Evolutionary conservation across 2,888 invertebrate species (phyloP), one percentile per base, ranked within the genome.

Genomic region (Iphiclides podalirius): DNA sequence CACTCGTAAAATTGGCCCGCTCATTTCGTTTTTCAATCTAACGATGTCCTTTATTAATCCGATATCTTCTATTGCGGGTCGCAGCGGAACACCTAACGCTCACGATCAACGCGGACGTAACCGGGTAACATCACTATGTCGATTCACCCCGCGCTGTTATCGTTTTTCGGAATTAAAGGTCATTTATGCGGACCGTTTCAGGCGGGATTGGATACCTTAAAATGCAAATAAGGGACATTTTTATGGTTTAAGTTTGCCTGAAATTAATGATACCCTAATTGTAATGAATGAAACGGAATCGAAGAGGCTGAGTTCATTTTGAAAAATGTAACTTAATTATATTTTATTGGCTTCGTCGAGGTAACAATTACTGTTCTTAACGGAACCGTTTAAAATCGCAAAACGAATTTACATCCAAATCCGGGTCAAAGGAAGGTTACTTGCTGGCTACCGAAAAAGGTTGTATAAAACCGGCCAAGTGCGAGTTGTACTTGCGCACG

Each of bases 41-140:
- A 79, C 82, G 77, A 77, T 77, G 75, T 81, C 75, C 80, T 78
- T 75, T 80, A 82, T 75, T 76, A 78, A 78, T 80, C 73, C 73
- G 70, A 77, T 82, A 79, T 78, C 75, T 75, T 75, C 74, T 74
- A 80, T 82, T 79, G 78, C 75, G 73, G 76, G 75, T 82, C 73
- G 78, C 77, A 72, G 65, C 72, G 61, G 72, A 81, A 76, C 69
- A 71, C 73, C 68, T 63, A 75, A 75, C 75, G 69, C 67, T 73
- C 74, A 77, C 74, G 77, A n/a, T 79, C 77, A 79, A 77, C 72
- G 72, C 63, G 65, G 74, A 75, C 72, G 76, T 75, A 81, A 73
- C 73, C 77, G 80, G 79, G 72, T 82, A 83, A 82, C 78, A 77
- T 83, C 80, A 82, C 28, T 75, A 68, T 71, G 79, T 75, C 82